A percentile compares a stretch with the other conserved stretches of the same genome.
Evolutionary conservation across 1,140 invertebrate genomes (phyloP).

Genomic region (Leucophenga varia): DNA sequence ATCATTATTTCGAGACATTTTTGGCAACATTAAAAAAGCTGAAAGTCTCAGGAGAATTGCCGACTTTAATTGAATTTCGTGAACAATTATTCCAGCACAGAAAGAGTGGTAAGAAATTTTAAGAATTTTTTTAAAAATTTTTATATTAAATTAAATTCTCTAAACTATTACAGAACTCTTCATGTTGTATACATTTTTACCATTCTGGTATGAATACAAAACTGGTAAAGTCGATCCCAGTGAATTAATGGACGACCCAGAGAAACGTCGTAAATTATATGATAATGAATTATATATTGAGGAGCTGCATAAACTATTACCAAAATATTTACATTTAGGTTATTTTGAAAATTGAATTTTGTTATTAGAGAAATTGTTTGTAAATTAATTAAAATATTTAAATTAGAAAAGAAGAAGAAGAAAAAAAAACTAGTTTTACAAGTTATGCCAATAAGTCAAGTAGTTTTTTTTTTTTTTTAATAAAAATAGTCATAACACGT

Average conservation of each 20-base stretch:
- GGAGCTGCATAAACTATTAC: background rate
- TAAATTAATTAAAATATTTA: too few species aligned
- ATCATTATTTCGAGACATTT: slow-evolving; percentile 27
- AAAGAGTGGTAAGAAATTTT: slow-evolving; percentile 11
- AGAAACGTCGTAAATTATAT: background rate
- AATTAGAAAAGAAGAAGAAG: too few species aligned
- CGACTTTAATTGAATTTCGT: slow-evolving; percentile 19
- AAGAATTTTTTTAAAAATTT: background rate
- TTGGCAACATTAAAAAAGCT: slow-evolving; percentile 27
- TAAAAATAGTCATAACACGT: too few species aligned
- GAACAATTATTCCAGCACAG: slow-evolving; percentile 16
- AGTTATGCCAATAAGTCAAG: too few species aligned
- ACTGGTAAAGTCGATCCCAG: background rate
- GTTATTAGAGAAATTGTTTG: too few species aligned
- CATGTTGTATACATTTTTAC: slow-evolving; percentile 4
- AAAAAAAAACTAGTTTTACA: too few species aligned
- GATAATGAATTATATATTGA: background rate
- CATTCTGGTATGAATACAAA: background rate
- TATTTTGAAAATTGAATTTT: too few species aligned
- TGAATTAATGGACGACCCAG: background rate
- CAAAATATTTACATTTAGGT: too few species aligned
- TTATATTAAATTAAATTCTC: too few species aligned
- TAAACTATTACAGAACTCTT: slow-evolving; percentile 1
- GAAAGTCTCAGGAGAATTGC: slow-evolving; percentile 21
- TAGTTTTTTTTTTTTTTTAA: too few species aligned